phyloP scores from a whole-genome alignment of 2,113 vertebrate species.

The Gracilinanus agilis region DNA sequence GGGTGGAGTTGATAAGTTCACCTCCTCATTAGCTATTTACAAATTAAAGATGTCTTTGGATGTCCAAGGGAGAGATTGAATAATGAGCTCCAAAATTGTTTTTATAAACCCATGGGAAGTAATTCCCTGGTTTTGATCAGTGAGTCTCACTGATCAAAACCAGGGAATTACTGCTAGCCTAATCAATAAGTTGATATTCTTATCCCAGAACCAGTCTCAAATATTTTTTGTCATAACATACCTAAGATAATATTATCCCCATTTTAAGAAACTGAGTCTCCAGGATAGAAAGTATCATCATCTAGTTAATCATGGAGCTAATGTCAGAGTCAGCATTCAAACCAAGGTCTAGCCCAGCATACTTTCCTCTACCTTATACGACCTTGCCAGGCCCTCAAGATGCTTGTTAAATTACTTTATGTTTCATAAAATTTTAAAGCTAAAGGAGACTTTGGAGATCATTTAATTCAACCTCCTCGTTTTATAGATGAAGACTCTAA shows the following conservation, averaged over 20 bases:
- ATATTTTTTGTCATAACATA: too few species aligned
- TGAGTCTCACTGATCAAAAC: too few species aligned
- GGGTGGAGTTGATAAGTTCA: too few species aligned
- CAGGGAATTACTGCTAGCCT: too few species aligned
- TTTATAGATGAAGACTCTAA: not conserved
- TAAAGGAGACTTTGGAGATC: not conserved
- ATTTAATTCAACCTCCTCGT: not conserved
- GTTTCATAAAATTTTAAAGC: not conserved
- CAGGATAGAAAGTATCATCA: not conserved
- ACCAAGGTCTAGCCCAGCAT: not conserved
- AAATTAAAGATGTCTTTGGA: too few species aligned
- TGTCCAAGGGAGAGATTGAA: too few species aligned
- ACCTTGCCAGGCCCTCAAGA: not conserved
- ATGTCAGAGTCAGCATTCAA: not conserved
- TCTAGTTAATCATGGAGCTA: not conserved
- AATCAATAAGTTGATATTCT: too few species aligned
- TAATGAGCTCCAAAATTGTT: too few species aligned
- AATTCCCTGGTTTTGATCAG: too few species aligned
- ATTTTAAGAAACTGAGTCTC: not conserved
- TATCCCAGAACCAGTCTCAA: too few species aligned
- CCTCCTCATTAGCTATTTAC: too few species aligned
- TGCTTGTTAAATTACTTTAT: not conserved
- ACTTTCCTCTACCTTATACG: not conserved
- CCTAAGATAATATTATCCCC: not conserved
- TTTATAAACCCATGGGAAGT: too few species aligned